These are phyloP conservation scores for Microcebus jonahi DNA, from an alignment of 2,113 vertebrate species.

Conservation along the genomic window DNA sequence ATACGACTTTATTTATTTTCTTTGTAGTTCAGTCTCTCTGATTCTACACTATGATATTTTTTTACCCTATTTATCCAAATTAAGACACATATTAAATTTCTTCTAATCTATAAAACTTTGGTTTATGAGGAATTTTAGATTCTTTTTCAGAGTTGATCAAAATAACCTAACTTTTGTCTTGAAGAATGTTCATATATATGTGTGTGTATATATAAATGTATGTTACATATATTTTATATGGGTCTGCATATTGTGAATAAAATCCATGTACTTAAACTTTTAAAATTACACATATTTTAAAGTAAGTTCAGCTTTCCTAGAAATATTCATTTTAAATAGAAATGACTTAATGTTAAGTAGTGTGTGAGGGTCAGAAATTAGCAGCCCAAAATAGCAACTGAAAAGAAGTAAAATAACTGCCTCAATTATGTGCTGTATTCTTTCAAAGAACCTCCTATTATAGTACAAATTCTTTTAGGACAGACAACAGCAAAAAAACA, in stretches of 20 bases:
- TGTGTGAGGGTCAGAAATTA: constrained; percentile 12
- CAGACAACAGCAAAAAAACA: background rate
- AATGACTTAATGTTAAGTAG: background rate
- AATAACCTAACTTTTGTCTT: background rate
- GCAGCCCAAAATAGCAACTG: constrained; percentile 28
- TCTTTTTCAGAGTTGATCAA: background rate
- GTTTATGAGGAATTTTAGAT: background rate
- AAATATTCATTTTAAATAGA: constrained; percentile 38
- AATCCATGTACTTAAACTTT: background rate
- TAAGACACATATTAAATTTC: background rate
- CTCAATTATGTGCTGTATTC: background rate
- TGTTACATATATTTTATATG: background rate
- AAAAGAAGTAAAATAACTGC: background rate
- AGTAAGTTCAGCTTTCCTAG: background rate
- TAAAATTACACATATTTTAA: constrained; percentile 4
- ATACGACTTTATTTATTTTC: background rate
- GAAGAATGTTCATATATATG: background rate
- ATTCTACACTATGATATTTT: background rate
- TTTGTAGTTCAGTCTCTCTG: background rate
- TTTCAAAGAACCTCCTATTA: background rate
- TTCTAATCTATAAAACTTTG: background rate
- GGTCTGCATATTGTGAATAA: background rate
- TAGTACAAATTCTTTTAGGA: background rate
- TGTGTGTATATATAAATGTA: background rate
- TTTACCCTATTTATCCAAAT: background rate